Evolutionary conservation across 2,797 vertebrate species (phyloP), one percentile per base, ranked within the genome.

Genomic region (Limosa lapponica): DNA sequence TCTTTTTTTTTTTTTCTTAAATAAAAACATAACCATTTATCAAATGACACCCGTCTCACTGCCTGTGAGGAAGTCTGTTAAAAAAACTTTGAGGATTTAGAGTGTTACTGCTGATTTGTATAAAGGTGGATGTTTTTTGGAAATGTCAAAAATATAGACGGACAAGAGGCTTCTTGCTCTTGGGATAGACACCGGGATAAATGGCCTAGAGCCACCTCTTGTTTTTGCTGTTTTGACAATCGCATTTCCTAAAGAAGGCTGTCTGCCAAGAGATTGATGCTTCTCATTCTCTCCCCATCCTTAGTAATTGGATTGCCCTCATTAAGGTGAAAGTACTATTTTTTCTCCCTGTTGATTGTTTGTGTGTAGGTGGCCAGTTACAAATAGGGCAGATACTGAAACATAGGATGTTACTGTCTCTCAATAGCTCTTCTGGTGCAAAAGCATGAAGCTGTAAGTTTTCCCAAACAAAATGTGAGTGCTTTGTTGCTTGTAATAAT

Each of bases 261-360:
- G 93, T 55, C 92, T 96, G 94, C 96, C 95, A 89, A 96, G 84
- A 96, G 95, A 97, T 94, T 86, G 95, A 97, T 97, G 95, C 79
- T 86, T 77, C 89, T 97, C 96, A 96, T 98, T 98, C 93, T 92
- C 93, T 96, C 94, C 90, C 82, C 79, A 69, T 93, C 92, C 84
- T 69, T 89, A 90, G 95, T 98, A 97, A 98, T 97, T 96, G 94
- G 98, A 98, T 98, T 97, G 88, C 87, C 87, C 90, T 97, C 96
- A 97, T 97, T 97, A 97, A 94, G 93, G 95, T 96, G 95, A 94
- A 91, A 97, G 96, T 86, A 69, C 92, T 81, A 90, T 44, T n/a
- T 93, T 96, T 85, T 67, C 73, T 89, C 74, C 72, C 79, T 80
- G 67, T 91, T 96, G 94, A 93, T 94, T 96, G 90, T 89, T 91